These are phyloP conservation scores for Drepanosiphum platanoidis DNA, from an alignment of 2,888 invertebrate species.

Conservation along the genomic window DNA sequence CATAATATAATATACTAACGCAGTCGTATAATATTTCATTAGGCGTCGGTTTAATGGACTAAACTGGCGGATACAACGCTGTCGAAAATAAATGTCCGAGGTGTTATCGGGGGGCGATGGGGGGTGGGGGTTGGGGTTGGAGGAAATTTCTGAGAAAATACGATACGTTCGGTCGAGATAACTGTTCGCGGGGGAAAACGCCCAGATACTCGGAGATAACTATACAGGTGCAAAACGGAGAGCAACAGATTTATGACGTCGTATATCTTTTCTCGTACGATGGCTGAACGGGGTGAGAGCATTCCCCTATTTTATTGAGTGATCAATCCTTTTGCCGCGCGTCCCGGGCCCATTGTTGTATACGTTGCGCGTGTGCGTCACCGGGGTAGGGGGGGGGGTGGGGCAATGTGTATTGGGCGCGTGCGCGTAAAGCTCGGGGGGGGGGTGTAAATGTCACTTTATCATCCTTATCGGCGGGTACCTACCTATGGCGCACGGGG, in stretches of 20 bases:
- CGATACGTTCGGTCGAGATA: conserved; percentile 17
- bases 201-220: conserved; percentile 39
- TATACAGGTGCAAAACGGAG: conserved; percentile 53
- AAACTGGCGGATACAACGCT: not conserved
- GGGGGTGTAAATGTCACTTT: conserved; percentile 44
- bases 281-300: not conserved
- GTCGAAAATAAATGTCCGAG: not conserved
- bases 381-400: too few relatives aligned
- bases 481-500: not conserved
- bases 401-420: not conserved
- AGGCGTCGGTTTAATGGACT: too few relatives aligned
- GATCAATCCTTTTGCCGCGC: conserved; percentile 53
- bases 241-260: conserved; percentile 59
- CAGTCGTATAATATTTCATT: not conserved
- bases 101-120: too few relatives aligned
- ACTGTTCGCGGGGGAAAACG: conserved; percentile 22
- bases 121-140: too few relatives aligned
- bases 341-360: conserved; percentile 18
- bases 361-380: not conserved
- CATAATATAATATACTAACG: too few relatives aligned
- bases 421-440: not conserved
- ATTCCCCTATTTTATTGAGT: conserved; percentile 53
- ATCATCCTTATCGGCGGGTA: conserved; percentile 47
- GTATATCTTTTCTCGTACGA: conserved; percentile 39
- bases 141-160: not conserved